Conservation (phyloP, 2,113 vertebrate genomes). For the Hypanus sabinus region DNA sequence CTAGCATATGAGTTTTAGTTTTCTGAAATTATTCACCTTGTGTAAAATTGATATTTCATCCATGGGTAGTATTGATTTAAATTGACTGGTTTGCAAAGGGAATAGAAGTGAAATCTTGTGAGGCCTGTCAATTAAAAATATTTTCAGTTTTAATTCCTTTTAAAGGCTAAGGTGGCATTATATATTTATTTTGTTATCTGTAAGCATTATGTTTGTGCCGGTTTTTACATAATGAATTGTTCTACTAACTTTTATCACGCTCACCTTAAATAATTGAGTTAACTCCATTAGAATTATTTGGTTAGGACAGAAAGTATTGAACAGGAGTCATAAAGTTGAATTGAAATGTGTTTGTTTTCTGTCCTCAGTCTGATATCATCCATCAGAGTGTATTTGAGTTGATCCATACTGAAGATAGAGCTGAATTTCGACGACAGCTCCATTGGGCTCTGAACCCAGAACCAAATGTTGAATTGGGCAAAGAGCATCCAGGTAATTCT, state of each 20-base stretch:
- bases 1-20: not conserved
- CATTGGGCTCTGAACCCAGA: constrained; percentile 67
- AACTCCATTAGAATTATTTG: not conserved
- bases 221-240: not conserved
- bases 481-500: constrained; percentile 53
- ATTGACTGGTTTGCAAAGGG: not conserved
- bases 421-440: constrained; percentile 71
- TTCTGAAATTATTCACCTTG: not conserved
- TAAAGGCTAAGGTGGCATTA: not conserved
- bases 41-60: not conserved
- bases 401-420: constrained; percentile 74
- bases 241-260: not conserved
- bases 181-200: not conserved
- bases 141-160: not conserved
- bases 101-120: not conserved
- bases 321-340: not conserved
- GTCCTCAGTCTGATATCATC: constrained; percentile 68
- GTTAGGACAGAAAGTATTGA: not conserved
- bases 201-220: not conserved
- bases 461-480: constrained; percentile 51
- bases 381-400: constrained; percentile 77
- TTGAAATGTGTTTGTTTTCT: not conserved
- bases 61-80: not conserved
- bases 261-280: not conserved
- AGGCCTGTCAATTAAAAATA: too few species aligned